These are phyloP conservation scores for Ivindomyrus marchei DNA, from an alignment of 2,113 vertebrate genomes.

Conservation along the genomic window DNA sequence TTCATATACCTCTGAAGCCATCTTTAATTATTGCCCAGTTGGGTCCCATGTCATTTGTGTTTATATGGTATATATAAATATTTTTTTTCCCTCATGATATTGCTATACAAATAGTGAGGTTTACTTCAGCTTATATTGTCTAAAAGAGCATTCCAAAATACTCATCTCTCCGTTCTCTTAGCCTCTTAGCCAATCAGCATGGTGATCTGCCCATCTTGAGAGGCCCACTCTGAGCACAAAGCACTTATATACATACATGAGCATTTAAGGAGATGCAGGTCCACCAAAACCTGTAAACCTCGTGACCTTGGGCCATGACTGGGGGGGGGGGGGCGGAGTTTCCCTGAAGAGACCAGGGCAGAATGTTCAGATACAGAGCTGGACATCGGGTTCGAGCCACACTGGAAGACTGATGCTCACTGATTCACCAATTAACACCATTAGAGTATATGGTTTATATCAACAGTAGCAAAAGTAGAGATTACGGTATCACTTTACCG, in stretches of 20 bases:
- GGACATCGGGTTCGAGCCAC: background rate
- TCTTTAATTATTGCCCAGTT: slow-evolving; percentile 1
- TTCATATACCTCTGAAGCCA: background rate
- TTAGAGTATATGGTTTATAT: background rate
- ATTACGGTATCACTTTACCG: background rate
- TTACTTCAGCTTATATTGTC: background rate
- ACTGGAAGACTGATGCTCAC: background rate
- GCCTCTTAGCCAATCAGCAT: background rate
- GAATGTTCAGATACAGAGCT: background rate
- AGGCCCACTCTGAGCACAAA: background rate
- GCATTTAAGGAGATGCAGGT: background rate
- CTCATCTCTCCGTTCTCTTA: background rate
- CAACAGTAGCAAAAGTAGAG: background rate
- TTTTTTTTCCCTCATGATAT: background rate
- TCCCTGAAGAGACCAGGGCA: background rate
- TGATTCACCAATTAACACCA: background rate
- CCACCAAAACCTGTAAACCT: background rate
- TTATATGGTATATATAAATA: background rate
- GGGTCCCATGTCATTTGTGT: background rate
- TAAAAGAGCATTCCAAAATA: background rate
- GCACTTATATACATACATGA: background rate
- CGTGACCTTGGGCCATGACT: background rate
- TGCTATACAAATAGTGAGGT: background rate
- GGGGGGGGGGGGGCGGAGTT: background rate
- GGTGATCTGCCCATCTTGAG: background rate